Percentiles rank a stretch among this genome's conserved stretches.
These are phyloP conservation scores for Melanostoma mellinum DNA, from an alignment of 2,888 invertebrate species.

Conservation along the genomic window DNA sequence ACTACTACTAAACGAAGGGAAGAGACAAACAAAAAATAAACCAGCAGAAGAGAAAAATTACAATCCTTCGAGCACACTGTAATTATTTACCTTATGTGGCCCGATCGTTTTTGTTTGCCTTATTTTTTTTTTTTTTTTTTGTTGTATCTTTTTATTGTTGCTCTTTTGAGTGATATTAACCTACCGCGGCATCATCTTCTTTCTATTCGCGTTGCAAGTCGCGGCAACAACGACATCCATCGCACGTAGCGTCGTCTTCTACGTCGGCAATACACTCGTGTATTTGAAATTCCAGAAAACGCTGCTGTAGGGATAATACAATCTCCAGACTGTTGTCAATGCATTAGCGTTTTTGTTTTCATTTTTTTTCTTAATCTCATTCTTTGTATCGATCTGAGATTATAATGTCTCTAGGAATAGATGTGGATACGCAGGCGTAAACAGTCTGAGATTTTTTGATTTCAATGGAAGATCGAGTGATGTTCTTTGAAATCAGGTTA, in stretches of 20 bases:
- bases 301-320: slow-evolving; percentile 51
- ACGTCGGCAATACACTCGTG: slow-evolving; percentile 33
- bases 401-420: too few species aligned
- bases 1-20: slow-evolving; percentile 20
- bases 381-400: too few species aligned
- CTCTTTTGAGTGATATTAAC: slow-evolving; percentile 68
- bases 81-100: slow-evolving; percentile 72
- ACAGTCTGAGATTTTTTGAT: too few species aligned
- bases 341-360: slow-evolving; percentile 9
- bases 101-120: slow-evolving; percentile 62
- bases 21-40: slow-evolving; percentile 43
- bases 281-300: slow-evolving; percentile 61
- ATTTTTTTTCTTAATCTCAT: neutral
- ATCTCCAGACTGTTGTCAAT: slow-evolving; percentile 2
- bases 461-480: too few species aligned
- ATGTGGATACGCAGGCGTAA: too few species aligned
- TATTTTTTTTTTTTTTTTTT: slow-evolving; percentile 40
- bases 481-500: too few species aligned
- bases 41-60: slow-evolving; percentile 58
- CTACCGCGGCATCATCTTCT: slow-evolving; percentile 67
- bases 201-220: slow-evolving; percentile 14
- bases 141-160: neutral
- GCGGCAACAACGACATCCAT: slow-evolving; percentile 22
- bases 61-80: slow-evolving; percentile 69
- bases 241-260: slow-evolving; percentile 2